Conservation (phyloP, 2,797 vertebrate species). For the Zenarchopterus dispar region DNA sequence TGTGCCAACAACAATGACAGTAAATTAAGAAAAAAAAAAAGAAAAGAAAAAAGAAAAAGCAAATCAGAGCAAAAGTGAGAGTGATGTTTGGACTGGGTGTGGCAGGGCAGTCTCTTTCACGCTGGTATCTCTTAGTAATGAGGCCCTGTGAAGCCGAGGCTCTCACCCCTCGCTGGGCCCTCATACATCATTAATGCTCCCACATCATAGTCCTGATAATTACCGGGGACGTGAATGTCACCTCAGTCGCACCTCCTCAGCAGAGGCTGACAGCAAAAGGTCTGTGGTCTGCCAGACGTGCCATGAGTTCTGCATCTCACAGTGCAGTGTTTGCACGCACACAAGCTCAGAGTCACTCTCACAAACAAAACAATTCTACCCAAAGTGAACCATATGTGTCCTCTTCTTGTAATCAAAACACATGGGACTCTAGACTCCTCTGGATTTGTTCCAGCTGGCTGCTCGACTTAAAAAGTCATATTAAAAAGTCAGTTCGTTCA, state of each 20-base stretch:
- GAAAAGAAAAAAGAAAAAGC: too few species aligned
- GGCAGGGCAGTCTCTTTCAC: slow-evolving; percentile 43
- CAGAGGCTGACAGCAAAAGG: slow-evolving; percentile 73
- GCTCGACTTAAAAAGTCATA: slow-evolving; percentile 14
- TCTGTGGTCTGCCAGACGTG: slow-evolving; percentile 68
- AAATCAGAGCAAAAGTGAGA: slow-evolving; percentile 28
- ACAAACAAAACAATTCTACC: slow-evolving; percentile 49
- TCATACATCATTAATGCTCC: slow-evolving; percentile 86
- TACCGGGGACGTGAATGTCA: slow-evolving; percentile 84
- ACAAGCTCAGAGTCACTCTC: slow-evolving; percentile 13
- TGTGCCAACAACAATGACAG: slow-evolving; percentile 34
- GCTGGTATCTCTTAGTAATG: slow-evolving; percentile 74
- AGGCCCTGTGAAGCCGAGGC: slow-evolving; percentile 75
- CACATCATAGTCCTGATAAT: slow-evolving; percentile 85
- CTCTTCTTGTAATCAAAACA: slow-evolving; percentile 57
- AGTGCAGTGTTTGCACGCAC: slow-evolving; percentile 3
- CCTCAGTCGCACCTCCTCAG: slow-evolving; percentile 72
- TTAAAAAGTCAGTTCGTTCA: slow-evolving; percentile 10
- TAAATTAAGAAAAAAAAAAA: slow-evolving; percentile 12
- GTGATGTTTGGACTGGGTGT: slow-evolving; percentile 52
- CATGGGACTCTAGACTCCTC: slow-evolving; percentile 38
- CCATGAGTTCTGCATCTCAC: slow-evolving; percentile 30
- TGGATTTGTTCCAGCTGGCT: slow-evolving; percentile 51
- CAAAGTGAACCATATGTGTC: slow-evolving; percentile 63
- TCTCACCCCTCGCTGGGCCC: slow-evolving; percentile 74